These are phyloP conservation scores for Rhamphomyia laevipes DNA, from an alignment of 2,888 invertebrate genomes.

Conservation along the genomic window DNA sequence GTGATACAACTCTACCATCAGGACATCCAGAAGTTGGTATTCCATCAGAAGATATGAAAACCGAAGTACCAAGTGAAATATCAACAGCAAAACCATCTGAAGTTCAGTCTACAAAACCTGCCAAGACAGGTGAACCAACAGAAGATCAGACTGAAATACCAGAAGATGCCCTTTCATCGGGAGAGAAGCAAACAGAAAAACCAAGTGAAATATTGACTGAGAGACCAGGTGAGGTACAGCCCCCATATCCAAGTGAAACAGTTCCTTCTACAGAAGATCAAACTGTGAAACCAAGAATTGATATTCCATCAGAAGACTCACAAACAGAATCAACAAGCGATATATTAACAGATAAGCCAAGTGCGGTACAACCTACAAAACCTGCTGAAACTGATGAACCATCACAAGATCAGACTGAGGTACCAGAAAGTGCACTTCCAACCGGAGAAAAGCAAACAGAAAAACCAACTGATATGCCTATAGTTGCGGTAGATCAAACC, in stretches of 20 bases:
- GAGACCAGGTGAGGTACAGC: background rate
- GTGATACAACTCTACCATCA: background rate
- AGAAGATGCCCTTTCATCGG: too few relatives aligned
- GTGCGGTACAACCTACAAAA: background rate
- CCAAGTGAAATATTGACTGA: background rate
- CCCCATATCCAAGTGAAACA: background rate
- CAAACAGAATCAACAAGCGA: background rate
- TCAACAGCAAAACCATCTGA: background rate
- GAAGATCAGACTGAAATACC: background rate
- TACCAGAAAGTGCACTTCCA: background rate
- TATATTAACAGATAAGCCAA: constrained; percentile 4
- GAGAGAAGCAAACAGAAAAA: background rate
- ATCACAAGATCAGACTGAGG: constrained; percentile 3
- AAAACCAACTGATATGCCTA: background rate
- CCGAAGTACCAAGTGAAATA: background rate
- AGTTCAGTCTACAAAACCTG: background rate
- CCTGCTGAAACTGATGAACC: background rate
- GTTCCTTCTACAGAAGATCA: background rate
- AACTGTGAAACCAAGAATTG: background rate
- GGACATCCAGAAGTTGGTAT: background rate
- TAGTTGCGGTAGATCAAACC: too few relatives aligned
- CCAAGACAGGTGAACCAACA: background rate
- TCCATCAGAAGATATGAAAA: background rate
- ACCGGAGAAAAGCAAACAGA: too few relatives aligned
- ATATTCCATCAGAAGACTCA: background rate